A percentile compares a stretch with the other conserved stretches of the same genome.
Conservation (phyloP, 2,113 vertebrate genomes). For the Platanista minor region DNA sequence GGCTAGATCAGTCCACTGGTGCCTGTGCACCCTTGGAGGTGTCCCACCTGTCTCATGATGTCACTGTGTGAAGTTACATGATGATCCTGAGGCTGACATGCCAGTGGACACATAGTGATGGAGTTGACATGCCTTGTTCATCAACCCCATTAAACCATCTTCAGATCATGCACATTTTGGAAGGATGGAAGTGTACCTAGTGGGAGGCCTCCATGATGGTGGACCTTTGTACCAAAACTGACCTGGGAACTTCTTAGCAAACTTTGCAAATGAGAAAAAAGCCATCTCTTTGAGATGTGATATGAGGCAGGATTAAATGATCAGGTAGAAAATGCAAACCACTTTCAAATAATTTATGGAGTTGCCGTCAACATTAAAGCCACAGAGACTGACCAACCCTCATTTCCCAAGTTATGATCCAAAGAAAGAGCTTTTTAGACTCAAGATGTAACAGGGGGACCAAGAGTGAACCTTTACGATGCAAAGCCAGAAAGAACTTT, state of each 20-base stretch:
- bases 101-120: accelerated
- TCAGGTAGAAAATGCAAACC: not conserved
- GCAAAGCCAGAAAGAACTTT: not conserved
- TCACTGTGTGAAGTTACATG: not conserved
- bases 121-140: not conserved
- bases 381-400: not conserved
- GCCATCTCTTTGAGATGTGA: not conserved
- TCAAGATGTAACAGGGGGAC: not conserved
- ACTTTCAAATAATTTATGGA: not conserved
- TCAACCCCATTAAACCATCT: not conserved
- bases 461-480: not conserved
- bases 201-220: not conserved
- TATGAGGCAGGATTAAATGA: not conserved
- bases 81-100: not conserved
- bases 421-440: not conserved
- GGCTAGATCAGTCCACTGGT: not conserved
- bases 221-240: not conserved
- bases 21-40: not conserved
- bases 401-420: not conserved
- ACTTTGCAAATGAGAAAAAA: not conserved
- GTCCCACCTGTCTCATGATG: not conserved
- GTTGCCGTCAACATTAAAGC: not conserved
- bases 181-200: not conserved
- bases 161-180: not conserved
- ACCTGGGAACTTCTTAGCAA: not conserved